Evolutionary conservation across 2,888 invertebrate genomes (phyloP).

Genomic region (Bedellia somnulentella): DNA sequence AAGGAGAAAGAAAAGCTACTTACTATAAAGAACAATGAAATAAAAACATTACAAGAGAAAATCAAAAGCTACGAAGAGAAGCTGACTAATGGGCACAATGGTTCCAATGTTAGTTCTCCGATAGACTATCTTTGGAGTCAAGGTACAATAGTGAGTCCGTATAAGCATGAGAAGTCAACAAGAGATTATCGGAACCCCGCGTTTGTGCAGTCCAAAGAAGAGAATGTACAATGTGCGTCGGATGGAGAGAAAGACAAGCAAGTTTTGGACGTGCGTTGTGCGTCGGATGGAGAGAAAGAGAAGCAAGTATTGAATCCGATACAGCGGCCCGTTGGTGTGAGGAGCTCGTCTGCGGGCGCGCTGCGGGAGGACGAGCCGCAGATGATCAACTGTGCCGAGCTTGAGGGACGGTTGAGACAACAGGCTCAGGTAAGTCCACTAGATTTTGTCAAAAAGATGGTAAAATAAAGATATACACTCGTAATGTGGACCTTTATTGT

Average conservation of each 20-base stretch:
- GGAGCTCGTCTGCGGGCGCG: slow-evolving; percentile 8
- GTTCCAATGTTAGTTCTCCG: slow-evolving; percentile 29
- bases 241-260: slow-evolving; percentile 11
- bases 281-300: slow-evolving; percentile 12
- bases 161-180: slow-evolving; percentile 16
- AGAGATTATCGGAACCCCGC: slow-evolving; percentile 23
- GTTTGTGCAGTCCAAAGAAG: slow-evolving; percentile 14
- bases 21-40: slow-evolving; percentile 58
- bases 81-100: slow-evolving; percentile 2
- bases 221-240: slow-evolving; percentile 12
- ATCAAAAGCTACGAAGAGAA: slow-evolving; percentile 31
- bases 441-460: no score
- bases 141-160: slow-evolving; percentile 25
- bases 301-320: slow-evolving; percentile 4
- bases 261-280: slow-evolving; percentile 10
- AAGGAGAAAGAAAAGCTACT: slow-evolving; percentile 50
- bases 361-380: slow-evolving; percentile 3
- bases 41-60: slow-evolving; percentile 48
- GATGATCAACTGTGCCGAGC: slow-evolving; percentile 13
- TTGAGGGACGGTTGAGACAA: slow-evolving; percentile 10
- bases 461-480: no score
- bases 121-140: slow-evolving; percentile 47
- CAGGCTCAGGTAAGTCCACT: slow-evolving; percentile 5
- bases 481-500: no score
- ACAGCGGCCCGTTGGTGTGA: slow-evolving; percentile 4